Conservation (phyloP, 2,888 invertebrate genomes). For the Dinocampus coccinellae region DNA sequence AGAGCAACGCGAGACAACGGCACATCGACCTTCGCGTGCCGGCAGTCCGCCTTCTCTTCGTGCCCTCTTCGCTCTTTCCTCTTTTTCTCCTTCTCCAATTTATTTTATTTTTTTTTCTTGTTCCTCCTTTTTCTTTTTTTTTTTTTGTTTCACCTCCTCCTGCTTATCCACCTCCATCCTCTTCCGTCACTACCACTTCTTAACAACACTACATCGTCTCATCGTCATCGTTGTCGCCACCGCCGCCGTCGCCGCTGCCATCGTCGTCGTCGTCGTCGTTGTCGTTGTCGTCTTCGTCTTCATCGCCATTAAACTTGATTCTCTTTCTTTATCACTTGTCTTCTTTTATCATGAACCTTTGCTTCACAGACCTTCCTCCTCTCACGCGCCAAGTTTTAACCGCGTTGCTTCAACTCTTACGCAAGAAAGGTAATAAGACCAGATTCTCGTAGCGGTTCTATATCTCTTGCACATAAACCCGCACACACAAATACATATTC, state of each 20-base stretch:
- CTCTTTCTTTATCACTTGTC: neutral
- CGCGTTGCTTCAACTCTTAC: constrained; percentile 35
- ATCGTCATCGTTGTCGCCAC: constrained; percentile 28
- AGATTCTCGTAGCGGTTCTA: constrained; percentile 42
- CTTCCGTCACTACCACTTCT: neutral
- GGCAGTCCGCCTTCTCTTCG: constrained; percentile 54
- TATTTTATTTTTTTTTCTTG: neutral
- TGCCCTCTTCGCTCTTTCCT: constrained; percentile 35
- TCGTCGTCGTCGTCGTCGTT: constrained; percentile 3
- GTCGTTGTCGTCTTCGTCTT: constrained; percentile 18
- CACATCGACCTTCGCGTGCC: constrained; percentile 63
- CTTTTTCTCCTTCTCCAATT: constrained; percentile 31
- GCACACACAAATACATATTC: neutral
- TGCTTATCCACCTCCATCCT: constrained; percentile 3
- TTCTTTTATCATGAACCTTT: constrained; percentile 14
- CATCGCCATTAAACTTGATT: neutral
- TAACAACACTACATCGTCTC: neutral
- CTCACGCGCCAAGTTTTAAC: constrained; percentile 14
- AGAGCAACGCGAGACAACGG: constrained; percentile 52
- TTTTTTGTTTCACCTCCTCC: constrained; percentile 8
- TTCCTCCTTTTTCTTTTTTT: neutral
- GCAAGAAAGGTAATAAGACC: constrained; percentile 46
- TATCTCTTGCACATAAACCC: constrained; percentile 1
- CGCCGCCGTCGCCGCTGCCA: constrained; percentile 3
- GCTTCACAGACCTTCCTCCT: constrained; percentile 9